Base-by-base conservation (phyloP, 1,140 invertebrate genomes). In the honey bee (Apis mellifera) region DNA sequence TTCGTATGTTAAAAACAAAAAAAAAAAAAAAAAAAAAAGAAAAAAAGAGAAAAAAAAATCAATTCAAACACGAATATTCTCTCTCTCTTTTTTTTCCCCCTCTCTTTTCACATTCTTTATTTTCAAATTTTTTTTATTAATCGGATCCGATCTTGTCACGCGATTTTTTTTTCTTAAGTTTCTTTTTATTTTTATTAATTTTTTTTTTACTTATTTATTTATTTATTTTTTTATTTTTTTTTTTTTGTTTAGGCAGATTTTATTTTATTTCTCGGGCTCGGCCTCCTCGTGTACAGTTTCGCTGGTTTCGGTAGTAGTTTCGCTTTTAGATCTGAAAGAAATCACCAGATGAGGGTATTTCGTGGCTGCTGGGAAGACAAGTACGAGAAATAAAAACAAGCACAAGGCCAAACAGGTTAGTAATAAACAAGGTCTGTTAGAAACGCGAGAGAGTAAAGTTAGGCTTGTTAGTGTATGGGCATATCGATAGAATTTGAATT, bases 301-400 rank as follows among this genome's bases (percentile, higher is more conserved):
- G 89, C 84, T 91, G 86, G 90, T 83, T 92, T 94, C 92, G 87
- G 90, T 92, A 75, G 87, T 65, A 76, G 74, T 92, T 91, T 94
- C 92, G 82, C 88, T 93, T 94, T 94, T 94, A 84, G 92, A 94
- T 94, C 93, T 94, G 93, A 94, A 94, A 94, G 92, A 93, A 94
- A 94, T 88, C 88, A 93, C 86, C 86, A 90, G 84, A 92, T 93
- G 86, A 93, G 84, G 90, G 77, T 89, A 57, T 85, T 88, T 88
- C 70, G 59, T 78, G 85, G 82, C 76, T 79, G 70, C 79, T 84
- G 82, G 82, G 73, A 90, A 85, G 78, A 86, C 79, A 82, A 74
- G 55, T 81, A 79, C 57, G 76, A 78, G 57, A 78, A 70, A 72
- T 52, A 19, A 52, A n/a, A 82, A 77, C 42, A 78, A 78, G 75